Conservation (phyloP, 2,113 vertebrate genomes). For the Eonycteris spelaea region DNA sequence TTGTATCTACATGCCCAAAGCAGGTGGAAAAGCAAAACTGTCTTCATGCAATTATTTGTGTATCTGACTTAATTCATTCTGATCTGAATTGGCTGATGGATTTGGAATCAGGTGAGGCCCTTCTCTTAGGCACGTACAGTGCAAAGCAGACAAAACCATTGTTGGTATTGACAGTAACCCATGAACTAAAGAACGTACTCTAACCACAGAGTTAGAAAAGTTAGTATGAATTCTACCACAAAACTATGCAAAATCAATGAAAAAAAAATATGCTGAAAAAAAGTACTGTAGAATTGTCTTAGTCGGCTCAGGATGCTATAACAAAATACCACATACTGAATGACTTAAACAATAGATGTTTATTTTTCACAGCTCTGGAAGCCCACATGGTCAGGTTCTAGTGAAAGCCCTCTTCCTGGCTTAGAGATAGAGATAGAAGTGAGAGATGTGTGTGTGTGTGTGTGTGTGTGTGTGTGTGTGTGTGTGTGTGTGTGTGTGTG, state of each 20-base stretch:
- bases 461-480: no score
- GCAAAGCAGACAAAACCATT: neutral
- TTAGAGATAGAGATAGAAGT: neutral
- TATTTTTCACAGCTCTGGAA: neutral
- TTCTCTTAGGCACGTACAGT: neutral
- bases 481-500: no score
- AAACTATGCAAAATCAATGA: neutral
- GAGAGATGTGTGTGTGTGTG: no score
- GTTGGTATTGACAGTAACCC: neutral
- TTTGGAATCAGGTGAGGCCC: neutral
- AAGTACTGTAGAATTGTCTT: neutral
- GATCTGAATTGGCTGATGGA: neutral
- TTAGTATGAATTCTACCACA: neutral
- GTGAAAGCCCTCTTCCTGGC: neutral
- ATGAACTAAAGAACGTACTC: neutral
- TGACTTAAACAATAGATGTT: neutral
- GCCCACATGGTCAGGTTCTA: neutral
- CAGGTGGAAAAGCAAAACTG: neutral
- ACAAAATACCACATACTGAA: neutral
- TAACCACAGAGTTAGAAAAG: neutral
- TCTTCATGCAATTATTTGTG: neutral
- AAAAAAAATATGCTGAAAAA: neutral
- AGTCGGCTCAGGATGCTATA: neutral
- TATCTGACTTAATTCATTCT: slow-evolving; percentile 10
- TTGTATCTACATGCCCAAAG: neutral